Conservation (phyloP, 2,113 vertebrate genomes). For the Diglossa brunneiventris region DNA sequence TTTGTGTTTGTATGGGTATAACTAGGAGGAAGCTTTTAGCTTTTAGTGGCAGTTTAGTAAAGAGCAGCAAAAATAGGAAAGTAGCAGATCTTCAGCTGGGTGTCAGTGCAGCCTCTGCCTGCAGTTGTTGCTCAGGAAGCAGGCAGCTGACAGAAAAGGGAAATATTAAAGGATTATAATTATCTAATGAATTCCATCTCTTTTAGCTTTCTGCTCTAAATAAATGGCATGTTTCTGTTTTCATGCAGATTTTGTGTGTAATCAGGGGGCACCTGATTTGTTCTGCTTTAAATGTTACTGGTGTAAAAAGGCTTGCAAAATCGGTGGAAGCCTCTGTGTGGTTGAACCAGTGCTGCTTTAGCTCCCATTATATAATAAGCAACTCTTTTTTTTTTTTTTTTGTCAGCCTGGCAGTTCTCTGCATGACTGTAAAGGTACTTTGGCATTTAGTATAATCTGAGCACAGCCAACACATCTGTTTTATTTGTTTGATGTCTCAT, state of each 20-base stretch:
- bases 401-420: not conserved
- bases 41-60: not conserved
- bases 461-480: not conserved
- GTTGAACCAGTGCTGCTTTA: not conserved
- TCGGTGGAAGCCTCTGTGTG: not conserved
- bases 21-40: not conserved
- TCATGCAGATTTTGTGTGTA: not conserved
- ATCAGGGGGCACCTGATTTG: not conserved
- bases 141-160: not conserved
- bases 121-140: not conserved
- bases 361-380: not conserved
- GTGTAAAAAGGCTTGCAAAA: not conserved
- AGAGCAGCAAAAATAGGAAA: not conserved
- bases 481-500: not conserved
- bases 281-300: not conserved
- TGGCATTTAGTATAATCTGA: not conserved
- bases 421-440: slow-evolving; percentile 6
- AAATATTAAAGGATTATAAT: not conserved
- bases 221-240: not conserved
- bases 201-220: not conserved
- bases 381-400: not conserved
- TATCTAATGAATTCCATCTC: not conserved
- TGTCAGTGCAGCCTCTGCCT: not conserved
- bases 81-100: not conserved
- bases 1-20: not conserved